A percentile compares a stretch with the other conserved stretches of the same genome.
Conservation (phyloP, 2,113 vertebrate species). For the Cyprinus carpio region DNA sequence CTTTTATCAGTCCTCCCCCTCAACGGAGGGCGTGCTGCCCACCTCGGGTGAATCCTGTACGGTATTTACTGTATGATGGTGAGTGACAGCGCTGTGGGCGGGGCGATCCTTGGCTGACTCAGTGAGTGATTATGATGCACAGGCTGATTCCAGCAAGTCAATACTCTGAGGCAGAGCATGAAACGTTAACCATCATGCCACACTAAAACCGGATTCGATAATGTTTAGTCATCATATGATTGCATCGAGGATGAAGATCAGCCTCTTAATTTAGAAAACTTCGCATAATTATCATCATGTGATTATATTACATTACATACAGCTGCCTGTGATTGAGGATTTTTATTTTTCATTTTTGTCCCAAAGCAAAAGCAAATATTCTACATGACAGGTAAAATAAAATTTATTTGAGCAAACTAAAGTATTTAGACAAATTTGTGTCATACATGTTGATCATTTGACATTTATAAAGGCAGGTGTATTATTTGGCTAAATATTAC, state of each 20-base stretch:
- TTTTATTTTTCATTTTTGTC: background rate
- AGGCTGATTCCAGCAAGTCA: background rate
- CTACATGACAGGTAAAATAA: background rate
- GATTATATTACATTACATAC: background rate
- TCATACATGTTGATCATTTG: no score
- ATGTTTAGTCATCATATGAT: background rate
- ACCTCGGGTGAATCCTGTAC: background rate
- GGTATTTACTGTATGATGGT: slow-evolving; percentile 29
- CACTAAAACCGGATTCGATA: background rate
- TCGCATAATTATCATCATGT: background rate
- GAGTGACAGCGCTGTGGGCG: slow-evolving; percentile 37
- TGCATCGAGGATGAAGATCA: background rate
- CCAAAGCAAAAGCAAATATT: background rate
- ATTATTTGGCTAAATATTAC: background rate
- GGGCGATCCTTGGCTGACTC: slow-evolving; percentile 20
- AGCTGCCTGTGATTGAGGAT: background rate
- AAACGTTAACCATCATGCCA: background rate
- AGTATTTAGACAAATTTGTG: background rate
- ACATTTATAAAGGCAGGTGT: no score
- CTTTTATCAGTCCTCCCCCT: background rate
- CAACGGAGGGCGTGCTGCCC: background rate
- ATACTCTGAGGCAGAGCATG: background rate
- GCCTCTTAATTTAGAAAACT: background rate
- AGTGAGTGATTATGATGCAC: slow-evolving; percentile 38
- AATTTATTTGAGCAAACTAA: background rate